Base-by-base conservation (phyloP, 2,797 vertebrate species). In the Nothura maculosa region DNA sequence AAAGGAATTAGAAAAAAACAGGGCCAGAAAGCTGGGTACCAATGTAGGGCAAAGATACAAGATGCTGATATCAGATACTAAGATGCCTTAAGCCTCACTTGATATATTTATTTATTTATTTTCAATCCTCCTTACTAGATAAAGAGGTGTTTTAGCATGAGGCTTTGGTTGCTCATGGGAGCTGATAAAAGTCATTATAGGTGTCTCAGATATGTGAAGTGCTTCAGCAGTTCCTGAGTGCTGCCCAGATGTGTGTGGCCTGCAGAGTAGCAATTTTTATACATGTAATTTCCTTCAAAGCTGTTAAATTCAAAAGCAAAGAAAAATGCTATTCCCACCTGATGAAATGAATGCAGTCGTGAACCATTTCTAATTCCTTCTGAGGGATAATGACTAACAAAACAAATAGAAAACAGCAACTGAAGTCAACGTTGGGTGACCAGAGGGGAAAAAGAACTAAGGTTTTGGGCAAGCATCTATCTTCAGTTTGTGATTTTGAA, bases 401-500 rank as follows among this genome's bases (percentile, higher is more conserved):
- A 85, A 85, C 64, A 42, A 78, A 34, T 7, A 58, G 73, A 64
- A 45, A 75, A 77, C 27, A 54, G 17, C 27, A 89, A 55, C 14
- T 48, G 42, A 82, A 77, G 19, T 70, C 68, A 85, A 57, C 34
- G 67, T 5, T 6, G 9, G 34, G 43, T 64, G 66, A 78, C 72
- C 20, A 30, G 52, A 54, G 47, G 47, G 42, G 11, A 6, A 30
- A 60, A 92, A 78, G 58, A 54, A 32, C 52, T 14, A 54, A 38
- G 3, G 0, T 18, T 81, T 48, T 50, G 62, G 72, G 30, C 62
- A 72, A 66, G 58, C 64, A 40, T 69, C 73, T 87, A 2, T 64
- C 66, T 78, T 87, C 50, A 22, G 17, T 40, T 89, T 80, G 68
- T 87, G 72, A 77, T 77, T 94, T 79, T 92, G 79, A 90, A 76